Base-by-base conservation (phyloP, 2,113 vertebrate genomes). In the Bothrops jararaca region DNA sequence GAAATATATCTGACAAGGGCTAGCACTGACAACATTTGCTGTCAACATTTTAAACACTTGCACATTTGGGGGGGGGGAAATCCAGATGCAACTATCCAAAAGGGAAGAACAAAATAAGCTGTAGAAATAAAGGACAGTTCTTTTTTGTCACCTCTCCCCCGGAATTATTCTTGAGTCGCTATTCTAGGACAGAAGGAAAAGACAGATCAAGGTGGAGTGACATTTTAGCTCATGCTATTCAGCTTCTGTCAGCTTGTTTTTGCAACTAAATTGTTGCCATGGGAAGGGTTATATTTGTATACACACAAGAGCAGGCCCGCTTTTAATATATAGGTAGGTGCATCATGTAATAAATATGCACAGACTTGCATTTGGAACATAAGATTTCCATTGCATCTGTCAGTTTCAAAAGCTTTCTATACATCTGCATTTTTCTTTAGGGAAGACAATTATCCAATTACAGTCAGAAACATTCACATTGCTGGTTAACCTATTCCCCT, bases 251-350 rank as follows among this genome's bases (percentile, higher is more conserved):
- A 74, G 91, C 91, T 94, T 89, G 89, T 89, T 87, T 88, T 91
- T 89, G 91, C 94, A 95, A 93, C 96, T 93, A 94, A 94, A 92
- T 48, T 86, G 93, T 90, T 90, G 57, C 80, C 39, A 87, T 26
- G 88, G 26, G 11, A 86, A 45, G 54, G 34, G 74, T 69, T 69
- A 69, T 85, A 91, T 58, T 91, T 58, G 42, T 48, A 58, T 22
- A 23, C 86, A 58, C 45, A 58, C 45, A 64, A 48, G 50, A 24
- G 39, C 39, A 74, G 2, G 50, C 69, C 57, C 48, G 45, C 53
- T 45, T 64, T 24, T 20, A 53, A 85, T 53, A 45, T 54, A 64
- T 11, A 91, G 74, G 48, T 48, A 52, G 57, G 53, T 58, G 42
- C 53, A 8, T 8, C 10, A 45, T 60, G 54, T 29, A 60, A 58